Base-by-base conservation (phyloP, 2,113 vertebrate species). In the Mesitornis unicolor region DNA sequence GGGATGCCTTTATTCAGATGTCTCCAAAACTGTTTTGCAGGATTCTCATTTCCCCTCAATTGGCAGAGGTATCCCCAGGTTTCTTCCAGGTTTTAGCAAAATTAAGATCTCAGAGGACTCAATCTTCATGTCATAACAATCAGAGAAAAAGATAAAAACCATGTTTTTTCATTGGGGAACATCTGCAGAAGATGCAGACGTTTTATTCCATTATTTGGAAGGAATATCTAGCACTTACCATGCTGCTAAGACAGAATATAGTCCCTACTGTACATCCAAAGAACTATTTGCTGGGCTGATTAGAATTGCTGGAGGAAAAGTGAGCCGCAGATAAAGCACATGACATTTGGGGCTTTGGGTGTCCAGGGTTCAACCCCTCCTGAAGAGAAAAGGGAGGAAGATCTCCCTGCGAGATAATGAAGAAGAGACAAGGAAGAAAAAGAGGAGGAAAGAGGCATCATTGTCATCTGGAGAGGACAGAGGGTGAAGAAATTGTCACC, bases 21-120 rank as follows among this genome's bases (percentile, higher is more conserved):
- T 64, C n/a, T 31, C 29, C 4, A 53, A 35, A 56, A 43, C 18
- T 2, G 7, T 31, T 85, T 63, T 60, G 9, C 28, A 75, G 16
- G 26, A 54, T 47, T 73, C 40, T 42, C 19, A 15, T 78, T 78
- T 48, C 56, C 19, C 19, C 19, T 61, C 19, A 43, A 17, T 13
- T 2, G 1, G 26, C 36, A 25, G 9, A 63, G 48, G 28, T 14
- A 57, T 64, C 13, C 36, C 24, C 0, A 1, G 3, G 9, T 59
- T 67, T 83, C 26, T 78, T 53, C 35, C 31, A 54, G 26, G 10
- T 71, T 67, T 88, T 47, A 67, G 22, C 47, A 36, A 28, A 48
- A 40, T 13, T 48, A 42, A 63, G 28, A 31, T 40, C 35, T 86
- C 2, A 0, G 47, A 61, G 47, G 47, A 61, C 38, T 16, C 33